phyloP scores from a whole-genome alignment of 2,113 vertebrate genomes.

The Rhea pennata region DNA sequence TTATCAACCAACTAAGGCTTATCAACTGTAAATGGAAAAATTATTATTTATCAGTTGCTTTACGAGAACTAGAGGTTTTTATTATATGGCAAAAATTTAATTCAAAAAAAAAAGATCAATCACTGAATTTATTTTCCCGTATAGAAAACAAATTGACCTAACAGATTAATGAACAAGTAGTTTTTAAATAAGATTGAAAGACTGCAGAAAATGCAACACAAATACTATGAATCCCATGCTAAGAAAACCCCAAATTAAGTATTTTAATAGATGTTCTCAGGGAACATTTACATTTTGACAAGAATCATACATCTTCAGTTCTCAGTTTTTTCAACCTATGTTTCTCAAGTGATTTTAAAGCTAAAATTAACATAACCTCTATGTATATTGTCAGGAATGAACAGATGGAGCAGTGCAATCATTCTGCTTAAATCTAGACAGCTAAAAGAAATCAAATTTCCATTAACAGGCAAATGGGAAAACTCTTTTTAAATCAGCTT shows the following conservation, averaged over 20 bases:
- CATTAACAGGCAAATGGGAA: background rate
- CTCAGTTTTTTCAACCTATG: background rate
- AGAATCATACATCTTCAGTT: background rate
- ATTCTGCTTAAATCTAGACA: background rate
- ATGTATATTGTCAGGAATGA: background rate
- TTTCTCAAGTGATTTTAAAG: slow-evolving; percentile 18
- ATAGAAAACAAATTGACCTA: background rate
- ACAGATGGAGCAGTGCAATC: slow-evolving; percentile 41
- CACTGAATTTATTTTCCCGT: background rate
- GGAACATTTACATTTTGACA: background rate
- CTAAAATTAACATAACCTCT: background rate
- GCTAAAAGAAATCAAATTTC: slow-evolving; percentile 9
- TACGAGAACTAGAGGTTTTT: background rate
- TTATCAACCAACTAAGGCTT: background rate
- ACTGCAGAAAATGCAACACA: background rate
- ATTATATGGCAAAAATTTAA: background rate
- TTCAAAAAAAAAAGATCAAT: background rate
- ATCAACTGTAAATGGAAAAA: background rate
- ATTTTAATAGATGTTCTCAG: background rate
- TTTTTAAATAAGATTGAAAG: background rate
- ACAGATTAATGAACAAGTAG: background rate
- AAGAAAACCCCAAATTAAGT: background rate
- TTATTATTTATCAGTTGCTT: background rate
- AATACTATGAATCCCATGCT: background rate
- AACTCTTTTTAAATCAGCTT: slow-evolving; percentile 6